Base-by-base conservation (phyloP, 2,888 invertebrate genomes). In the Zygothrica quintamaculata region DNA sequence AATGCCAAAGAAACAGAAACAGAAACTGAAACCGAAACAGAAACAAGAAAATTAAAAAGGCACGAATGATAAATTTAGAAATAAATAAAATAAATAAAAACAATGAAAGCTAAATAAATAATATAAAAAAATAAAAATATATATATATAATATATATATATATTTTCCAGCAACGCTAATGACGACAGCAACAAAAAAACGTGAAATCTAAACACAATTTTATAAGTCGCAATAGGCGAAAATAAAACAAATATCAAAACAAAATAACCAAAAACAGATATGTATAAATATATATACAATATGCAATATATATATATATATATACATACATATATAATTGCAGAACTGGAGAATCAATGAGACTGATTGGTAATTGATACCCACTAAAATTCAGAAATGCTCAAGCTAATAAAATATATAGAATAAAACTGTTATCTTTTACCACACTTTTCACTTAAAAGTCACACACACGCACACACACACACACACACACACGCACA, bases 221-320 rank as follows among this genome's bases (percentile, higher is more conserved):
- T 65, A 66, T 77, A 84, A 81, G 85, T 77, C 87, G 84, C 88
- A 84, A 85, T 82, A 84, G 78, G 79, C 79, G 76, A 67, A 85
- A 71, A 69, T 65, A 67, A 74, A 70, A 78, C 52, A 56, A 18
- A 40, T 65, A 52, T 42, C 37, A 50, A 62, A 66, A 65, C 12
- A 33, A 36, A 48, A 16, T 37, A 12, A 29, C 36, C 12, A 53
- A 11, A 31, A 11, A 29, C 46, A 40, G 26, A 40, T 13, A 26
- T 13, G 40, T 25, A 48, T 3, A 16, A 15, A 40, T 1, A 16
- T 1, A 29, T 9, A n/a, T n/a, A n/a, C n/a, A n/a, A n/a, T n/a
- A n/a, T n/a, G n/a, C n/a, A n/a, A n/a, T 29, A 29, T 9, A 29
- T 29, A 29, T 26, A 8, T 42, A 26, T 42, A n/a, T 22, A 22